Conservation (phyloP, 2,888 invertebrate species). For the Xestia ashworthii region DNA sequence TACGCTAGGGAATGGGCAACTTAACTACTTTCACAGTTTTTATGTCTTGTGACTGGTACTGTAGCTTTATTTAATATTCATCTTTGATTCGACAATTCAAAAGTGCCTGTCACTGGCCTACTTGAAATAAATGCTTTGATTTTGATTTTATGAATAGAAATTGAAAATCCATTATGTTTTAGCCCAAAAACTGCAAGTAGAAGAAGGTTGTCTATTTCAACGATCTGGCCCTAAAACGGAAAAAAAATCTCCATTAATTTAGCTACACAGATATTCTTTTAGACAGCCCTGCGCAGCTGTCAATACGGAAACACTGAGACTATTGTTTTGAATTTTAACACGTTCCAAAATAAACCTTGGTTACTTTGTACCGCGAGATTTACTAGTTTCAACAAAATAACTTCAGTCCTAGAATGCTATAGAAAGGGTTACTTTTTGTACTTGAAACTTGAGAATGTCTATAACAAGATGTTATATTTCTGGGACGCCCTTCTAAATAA, state of each 20-base stretch:
- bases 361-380: constrained; percentile 55
- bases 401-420: constrained; percentile 23
- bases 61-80: no score
- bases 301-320: constrained; percentile 58
- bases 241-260: not conserved
- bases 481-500: not conserved
- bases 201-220: not conserved
- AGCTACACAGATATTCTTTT: not conserved
- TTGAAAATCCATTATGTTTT: not conserved
- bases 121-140: no score
- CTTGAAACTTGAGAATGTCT: constrained; percentile 15
- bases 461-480: not conserved
- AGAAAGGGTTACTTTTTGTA: not conserved
- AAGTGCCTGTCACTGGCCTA: no score
- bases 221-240: not conserved
- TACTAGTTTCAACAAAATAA: constrained; percentile 39
- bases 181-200: not conserved
- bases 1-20: no score
- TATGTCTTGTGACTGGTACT: no score
- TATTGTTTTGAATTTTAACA: constrained; percentile 69
- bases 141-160: no score
- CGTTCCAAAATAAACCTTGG: constrained; percentile 65
- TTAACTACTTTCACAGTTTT: no score
- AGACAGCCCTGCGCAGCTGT: constrained; percentile 56
- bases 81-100: no score